phyloP scores from a whole-genome alignment of 2,888 invertebrate species.

The Ceratothoa steindachneri region DNA sequence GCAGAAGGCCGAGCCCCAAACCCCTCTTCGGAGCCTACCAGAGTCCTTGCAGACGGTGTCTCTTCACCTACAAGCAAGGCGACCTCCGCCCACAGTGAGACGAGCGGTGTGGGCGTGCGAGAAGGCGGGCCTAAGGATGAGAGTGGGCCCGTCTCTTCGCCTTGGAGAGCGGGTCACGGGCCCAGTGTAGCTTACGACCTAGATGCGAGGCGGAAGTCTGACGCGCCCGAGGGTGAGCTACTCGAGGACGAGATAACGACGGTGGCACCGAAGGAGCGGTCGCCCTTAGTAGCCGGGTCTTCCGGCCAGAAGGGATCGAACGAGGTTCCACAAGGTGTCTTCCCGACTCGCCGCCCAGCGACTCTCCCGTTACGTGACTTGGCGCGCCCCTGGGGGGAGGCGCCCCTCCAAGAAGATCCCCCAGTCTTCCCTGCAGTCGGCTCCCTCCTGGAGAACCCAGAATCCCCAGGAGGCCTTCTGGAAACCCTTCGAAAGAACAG shows the following conservation, averaged over 20 bases:
- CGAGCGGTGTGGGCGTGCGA: neutral
- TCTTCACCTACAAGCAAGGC: neutral
- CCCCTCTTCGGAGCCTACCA: neutral
- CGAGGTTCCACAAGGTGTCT: neutral
- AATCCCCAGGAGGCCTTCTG: slow-evolving; percentile 16
- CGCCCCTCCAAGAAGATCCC: slow-evolving; percentile 12
- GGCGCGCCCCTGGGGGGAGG: neutral
- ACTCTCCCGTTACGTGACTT: slow-evolving; percentile 1
- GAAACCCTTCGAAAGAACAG: slow-evolving; percentile 26
- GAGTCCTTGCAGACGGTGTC: neutral
- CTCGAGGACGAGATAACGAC: neutral
- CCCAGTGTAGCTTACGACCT: slow-evolving; percentile 2
- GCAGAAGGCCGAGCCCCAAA: no score
- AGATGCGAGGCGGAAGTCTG: neutral
- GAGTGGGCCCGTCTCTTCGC: neutral
- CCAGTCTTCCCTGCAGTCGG: neutral
- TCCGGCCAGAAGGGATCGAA: neutral
- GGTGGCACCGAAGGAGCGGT: neutral
- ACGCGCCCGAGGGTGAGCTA: neutral
- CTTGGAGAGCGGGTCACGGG: slow-evolving; percentile 7
- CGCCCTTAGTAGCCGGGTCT: neutral
- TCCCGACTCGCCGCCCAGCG: neutral
- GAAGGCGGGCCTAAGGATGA: slow-evolving; percentile 6
- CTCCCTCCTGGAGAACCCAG: neutral
- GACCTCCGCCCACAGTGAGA: neutral